A percentile compares a stretch with the other conserved stretches of the same genome.
Conservation (phyloP, 2,888 invertebrate species). For the Metallyticus violacea region DNA sequence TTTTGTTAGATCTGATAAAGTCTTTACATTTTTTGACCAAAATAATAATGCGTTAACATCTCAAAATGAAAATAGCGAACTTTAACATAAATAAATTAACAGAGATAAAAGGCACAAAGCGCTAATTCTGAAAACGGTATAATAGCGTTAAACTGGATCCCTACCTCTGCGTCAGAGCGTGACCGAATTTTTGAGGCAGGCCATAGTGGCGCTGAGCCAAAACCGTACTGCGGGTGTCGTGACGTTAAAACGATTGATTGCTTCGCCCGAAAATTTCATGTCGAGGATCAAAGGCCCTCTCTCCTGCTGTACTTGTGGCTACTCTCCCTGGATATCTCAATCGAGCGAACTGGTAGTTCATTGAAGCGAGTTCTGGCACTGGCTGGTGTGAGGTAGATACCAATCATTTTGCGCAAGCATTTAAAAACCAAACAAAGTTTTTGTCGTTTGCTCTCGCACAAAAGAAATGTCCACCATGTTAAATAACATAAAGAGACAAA, state of each 20-base stretch:
- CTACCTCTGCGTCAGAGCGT: neutral
- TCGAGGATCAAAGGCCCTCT: neutral
- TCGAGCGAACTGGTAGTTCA: neutral
- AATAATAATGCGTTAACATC: no score
- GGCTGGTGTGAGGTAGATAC: neutral
- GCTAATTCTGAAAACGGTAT: no score
- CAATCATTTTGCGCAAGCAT: neutral
- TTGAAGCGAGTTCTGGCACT: neutral
- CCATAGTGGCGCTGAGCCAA: neutral
- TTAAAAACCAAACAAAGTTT: neutral
- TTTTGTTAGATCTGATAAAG: no score
- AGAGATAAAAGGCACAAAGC: no score
- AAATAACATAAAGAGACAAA: neutral
- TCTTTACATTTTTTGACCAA: no score
- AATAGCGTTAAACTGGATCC: no score
- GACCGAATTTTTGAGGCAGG: neutral
- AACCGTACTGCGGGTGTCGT: neutral
- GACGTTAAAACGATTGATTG: neutral
- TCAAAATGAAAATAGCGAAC: no score
- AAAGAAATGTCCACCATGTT: neutral
- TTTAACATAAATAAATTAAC: no score
- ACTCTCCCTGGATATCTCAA: neutral
- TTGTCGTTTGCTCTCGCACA: neutral
- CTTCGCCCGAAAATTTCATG: neutral
- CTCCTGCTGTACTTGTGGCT: neutral